Percentiles rank a stretch among this genome's conserved stretches.
Conservation (phyloP, 2,113 vertebrate species). For the Urocitellus parryii region DNA sequence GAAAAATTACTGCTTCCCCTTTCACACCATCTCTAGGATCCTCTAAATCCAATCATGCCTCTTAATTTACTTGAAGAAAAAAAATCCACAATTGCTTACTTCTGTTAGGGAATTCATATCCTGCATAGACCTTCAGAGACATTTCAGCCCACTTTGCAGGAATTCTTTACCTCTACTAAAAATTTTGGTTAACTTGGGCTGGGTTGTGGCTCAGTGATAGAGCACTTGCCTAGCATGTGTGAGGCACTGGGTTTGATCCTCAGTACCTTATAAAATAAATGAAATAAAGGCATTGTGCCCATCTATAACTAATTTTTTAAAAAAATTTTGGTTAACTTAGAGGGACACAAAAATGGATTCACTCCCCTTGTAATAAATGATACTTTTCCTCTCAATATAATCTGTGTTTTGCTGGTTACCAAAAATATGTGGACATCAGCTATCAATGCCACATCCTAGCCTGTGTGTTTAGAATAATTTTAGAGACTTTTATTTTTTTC, state of each 20-base stretch:
- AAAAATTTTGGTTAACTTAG: not conserved
- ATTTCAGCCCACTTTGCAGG: conserved; percentile 9
- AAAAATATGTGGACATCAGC: not conserved
- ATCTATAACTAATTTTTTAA: too few species aligned
- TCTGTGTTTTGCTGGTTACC: not conserved
- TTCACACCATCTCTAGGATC: not conserved
- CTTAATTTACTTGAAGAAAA: conserved; percentile 13
- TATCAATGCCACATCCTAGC: not conserved
- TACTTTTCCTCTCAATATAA: not conserved
- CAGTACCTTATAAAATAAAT: too few species aligned
- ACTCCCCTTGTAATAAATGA: conserved; percentile 19
- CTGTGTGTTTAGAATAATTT: not conserved
- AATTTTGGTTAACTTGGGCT: not conserved
- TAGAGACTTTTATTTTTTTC: not conserved
- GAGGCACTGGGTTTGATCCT: too few species aligned
- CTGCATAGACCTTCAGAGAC: conserved; percentile 4
- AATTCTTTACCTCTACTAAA: conserved; percentile 28
- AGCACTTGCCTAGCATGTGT: too few species aligned
- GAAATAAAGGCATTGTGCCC: too few species aligned
- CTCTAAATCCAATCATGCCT: not conserved
- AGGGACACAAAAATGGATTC: conserved; percentile 4
- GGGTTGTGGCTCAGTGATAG: too few species aligned
- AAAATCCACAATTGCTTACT: not conserved
- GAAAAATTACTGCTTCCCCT: not conserved
- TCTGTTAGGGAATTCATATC: not conserved